These are phyloP conservation scores for Hycleus phaleratus DNA, from an alignment of 1,140 invertebrate genomes.

Conservation along the genomic window DNA sequence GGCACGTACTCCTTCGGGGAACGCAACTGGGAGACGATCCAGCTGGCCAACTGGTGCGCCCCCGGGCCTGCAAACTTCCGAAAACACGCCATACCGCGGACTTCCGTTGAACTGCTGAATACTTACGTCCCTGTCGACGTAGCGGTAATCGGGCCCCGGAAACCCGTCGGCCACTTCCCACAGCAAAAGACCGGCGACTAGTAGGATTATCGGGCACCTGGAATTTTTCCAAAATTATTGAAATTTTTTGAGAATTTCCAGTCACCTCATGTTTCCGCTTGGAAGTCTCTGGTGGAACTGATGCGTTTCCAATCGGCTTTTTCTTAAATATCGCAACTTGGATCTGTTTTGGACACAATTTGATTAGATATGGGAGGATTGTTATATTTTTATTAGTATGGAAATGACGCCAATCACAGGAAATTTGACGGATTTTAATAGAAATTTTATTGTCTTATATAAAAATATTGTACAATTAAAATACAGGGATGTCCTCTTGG, in stretches of 20 bases:
- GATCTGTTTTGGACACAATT: too few relatives aligned
- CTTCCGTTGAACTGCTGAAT: not conserved
- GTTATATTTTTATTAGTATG: too few relatives aligned
- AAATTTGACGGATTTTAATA: too few relatives aligned
- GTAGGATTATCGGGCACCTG: not conserved
- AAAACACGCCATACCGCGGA: not conserved
- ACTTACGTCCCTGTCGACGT: constrained; percentile 21
- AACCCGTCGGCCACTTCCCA: not conserved
- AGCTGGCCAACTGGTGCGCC: constrained; percentile 34
- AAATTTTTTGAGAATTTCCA: not conserved
- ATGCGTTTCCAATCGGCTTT: too few relatives aligned
- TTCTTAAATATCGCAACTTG: too few relatives aligned
- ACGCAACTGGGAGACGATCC: constrained; percentile 28
- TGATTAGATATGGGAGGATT: too few relatives aligned
- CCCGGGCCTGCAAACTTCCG: constrained; percentile 24
- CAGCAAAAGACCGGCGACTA: not conserved
- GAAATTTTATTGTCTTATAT: not conserved
- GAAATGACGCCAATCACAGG: too few relatives aligned
- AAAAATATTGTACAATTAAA: constrained; percentile 17
- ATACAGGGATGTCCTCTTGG: constrained; percentile 26
- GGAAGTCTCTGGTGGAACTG: too few relatives aligned
- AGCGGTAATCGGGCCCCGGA: constrained; percentile 14
- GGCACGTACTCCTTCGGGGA: constrained; percentile 24
- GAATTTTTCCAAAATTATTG: too few relatives aligned
- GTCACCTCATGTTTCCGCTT: too few relatives aligned